These are phyloP conservation scores for Zhengitettix transpicula DNA, from an alignment of 2,888 invertebrate genomes.

Conservation along the genomic window DNA sequence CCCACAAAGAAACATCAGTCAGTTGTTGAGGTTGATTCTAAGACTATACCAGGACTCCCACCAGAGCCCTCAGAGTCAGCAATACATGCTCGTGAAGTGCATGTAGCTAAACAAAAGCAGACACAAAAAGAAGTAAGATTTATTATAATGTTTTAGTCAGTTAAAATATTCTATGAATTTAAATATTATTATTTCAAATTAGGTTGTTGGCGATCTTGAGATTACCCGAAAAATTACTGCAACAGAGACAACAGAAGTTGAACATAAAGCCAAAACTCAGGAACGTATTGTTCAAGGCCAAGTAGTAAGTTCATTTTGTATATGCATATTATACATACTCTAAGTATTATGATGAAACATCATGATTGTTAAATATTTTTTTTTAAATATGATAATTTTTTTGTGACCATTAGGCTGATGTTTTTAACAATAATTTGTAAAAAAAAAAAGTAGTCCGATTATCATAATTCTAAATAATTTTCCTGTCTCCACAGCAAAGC, in stretches of 20 bases:
- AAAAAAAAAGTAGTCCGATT: too few relatives aligned
- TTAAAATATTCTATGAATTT: neutral
- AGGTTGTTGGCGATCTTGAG: conserved; percentile 64
- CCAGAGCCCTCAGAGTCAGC: conserved; percentile 69
- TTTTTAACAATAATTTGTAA: too few relatives aligned
- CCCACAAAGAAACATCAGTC: neutral
- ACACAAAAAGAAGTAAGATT: conserved; percentile 55
- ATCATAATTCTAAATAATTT: too few relatives aligned
- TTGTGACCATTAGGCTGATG: too few relatives aligned
- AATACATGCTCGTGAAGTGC: conserved; percentile 76
- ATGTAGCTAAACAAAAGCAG: conserved; percentile 75
- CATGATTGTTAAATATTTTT: too few relatives aligned
- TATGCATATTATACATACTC: too few relatives aligned
- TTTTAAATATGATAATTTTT: too few relatives aligned
- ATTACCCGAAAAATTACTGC: conserved; percentile 84
- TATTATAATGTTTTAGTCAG: too few relatives aligned
- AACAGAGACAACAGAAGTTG: conserved; percentile 82
- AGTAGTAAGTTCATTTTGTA: conserved; percentile 26
- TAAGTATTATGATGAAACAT: too few relatives aligned
- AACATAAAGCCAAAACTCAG: conserved; percentile 75
- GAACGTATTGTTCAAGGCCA: conserved; percentile 75
- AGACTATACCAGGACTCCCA: conserved; percentile 13
- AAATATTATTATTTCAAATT: neutral
- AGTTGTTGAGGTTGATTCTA: conserved; percentile 12
- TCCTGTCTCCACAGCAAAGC: too few relatives aligned